Percentiles rank a stretch among this genome's conserved stretches.
Conservation (phyloP, 2,113 vertebrate genomes). For the Ceyx melanurus region DNA sequence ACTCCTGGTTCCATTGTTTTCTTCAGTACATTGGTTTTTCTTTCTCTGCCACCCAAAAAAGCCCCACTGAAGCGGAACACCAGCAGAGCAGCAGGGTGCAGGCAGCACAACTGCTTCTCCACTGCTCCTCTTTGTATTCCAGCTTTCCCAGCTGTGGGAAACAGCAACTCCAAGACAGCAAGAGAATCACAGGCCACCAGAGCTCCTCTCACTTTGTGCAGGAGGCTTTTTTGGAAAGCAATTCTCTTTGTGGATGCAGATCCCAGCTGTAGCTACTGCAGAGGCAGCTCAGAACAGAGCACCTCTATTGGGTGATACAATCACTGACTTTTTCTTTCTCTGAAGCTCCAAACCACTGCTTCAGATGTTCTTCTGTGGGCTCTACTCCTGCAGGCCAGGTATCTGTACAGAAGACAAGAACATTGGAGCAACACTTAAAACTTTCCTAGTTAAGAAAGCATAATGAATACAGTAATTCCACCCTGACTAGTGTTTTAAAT, state of each 20-base stretch:
- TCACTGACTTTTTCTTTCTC: conserved; percentile 28
- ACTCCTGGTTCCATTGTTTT: neutral
- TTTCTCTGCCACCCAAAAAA: neutral
- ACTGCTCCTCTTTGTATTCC: neutral
- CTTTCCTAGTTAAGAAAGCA: neutral
- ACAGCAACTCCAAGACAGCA: neutral
- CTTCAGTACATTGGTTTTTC: neutral
- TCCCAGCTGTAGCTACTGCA: neutral
- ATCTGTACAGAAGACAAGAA: conserved; percentile 9
- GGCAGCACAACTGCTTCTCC: neutral
- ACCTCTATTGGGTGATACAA: conserved; percentile 47
- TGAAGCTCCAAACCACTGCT: conserved; percentile 18
- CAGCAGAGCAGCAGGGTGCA: neutral
- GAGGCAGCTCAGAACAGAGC: neutral
- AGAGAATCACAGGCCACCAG: neutral
- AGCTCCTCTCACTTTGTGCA: neutral
- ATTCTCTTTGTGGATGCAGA: neutral
- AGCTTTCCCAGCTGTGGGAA: neutral
- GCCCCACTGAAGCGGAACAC: neutral
- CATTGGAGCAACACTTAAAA: neutral
- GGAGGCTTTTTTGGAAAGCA: neutral
- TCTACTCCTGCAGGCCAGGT: neutral
- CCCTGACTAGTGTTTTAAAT: neutral
- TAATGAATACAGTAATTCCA: neutral
- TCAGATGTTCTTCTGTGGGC: neutral